These are phyloP conservation scores for Acipenser transmontanus DNA, from an alignment of 2,797 vertebrate genomes.

Conservation along the genomic window DNA sequence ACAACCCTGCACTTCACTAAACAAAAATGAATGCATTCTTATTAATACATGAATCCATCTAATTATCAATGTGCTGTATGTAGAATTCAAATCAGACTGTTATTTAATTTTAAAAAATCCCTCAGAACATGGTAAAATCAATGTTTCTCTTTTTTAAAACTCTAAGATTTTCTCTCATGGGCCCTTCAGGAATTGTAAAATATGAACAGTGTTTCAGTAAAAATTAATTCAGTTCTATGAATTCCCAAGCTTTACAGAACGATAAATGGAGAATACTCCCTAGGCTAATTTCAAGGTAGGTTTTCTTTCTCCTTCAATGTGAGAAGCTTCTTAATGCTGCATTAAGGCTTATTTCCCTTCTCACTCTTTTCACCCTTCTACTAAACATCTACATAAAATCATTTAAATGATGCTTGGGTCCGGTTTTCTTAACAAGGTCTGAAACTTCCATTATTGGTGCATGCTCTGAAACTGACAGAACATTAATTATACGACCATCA, in stretches of 20 bases:
- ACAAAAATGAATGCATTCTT: too few relatives aligned
- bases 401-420: background rate
- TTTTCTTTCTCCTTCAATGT: background rate
- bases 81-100: too few relatives aligned
- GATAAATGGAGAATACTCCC: slow-evolving; percentile 1
- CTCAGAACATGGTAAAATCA: background rate
- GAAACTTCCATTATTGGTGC: background rate
- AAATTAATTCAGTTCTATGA: background rate
- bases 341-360: background rate
- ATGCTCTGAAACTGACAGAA: background rate
- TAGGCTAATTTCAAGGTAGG: slow-evolving; percentile 1
- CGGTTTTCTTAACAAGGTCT: slow-evolving; percentile 1
- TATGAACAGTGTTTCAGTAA: slow-evolving; percentile 2
- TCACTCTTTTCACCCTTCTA: slow-evolving; percentile 1
- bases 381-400: background rate
- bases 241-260: background rate
- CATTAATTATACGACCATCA: slow-evolving; percentile 14
- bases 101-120: too few relatives aligned
- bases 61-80: too few relatives aligned
- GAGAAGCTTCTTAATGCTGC: background rate
- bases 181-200: background rate
- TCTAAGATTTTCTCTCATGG: background rate
- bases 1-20: too few relatives aligned
- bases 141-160: background rate
- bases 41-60: too few relatives aligned